These are phyloP conservation scores for Pycnonotus jocosus DNA, from an alignment of 2,113 vertebrate genomes.

Conservation along the genomic window DNA sequence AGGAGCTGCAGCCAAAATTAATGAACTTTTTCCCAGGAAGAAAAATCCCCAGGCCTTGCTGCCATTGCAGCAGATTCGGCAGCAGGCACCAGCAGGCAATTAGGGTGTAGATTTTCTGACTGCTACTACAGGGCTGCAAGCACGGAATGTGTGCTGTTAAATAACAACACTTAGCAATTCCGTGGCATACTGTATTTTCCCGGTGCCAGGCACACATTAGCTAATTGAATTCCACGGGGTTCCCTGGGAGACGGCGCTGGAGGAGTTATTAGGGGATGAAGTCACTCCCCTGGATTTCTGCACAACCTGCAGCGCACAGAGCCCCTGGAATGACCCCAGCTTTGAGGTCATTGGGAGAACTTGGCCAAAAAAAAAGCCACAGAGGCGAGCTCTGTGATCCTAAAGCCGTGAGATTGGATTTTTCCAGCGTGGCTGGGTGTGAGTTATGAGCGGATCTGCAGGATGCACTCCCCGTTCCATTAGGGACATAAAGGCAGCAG, in stretches of 20 bases:
- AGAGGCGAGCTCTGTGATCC: not conserved
- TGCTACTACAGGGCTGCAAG: constrained; percentile 19
- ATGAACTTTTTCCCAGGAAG: not conserved
- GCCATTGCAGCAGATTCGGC: not conserved
- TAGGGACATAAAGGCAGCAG: not conserved
- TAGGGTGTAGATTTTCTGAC: not conserved
- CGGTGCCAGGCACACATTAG: constrained; percentile 54
- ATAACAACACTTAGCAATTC: constrained; percentile 45
- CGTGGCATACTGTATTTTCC: constrained; percentile 28
- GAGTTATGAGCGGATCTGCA: not conserved
- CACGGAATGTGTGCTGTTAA: constrained; percentile 25
- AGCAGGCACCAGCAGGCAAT: constrained; percentile 21
- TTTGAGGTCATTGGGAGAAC: not conserved
- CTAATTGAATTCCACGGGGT: constrained; percentile 63
- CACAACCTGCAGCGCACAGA: not conserved
- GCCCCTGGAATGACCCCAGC: not conserved
- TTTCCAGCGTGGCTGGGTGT: not conserved
- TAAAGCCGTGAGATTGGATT: not conserved
- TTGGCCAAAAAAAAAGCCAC: not conserved
- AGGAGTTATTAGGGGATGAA: constrained; percentile 42
- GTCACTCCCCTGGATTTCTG: not conserved
- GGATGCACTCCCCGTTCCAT: not conserved
- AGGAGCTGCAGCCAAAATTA: constrained; percentile 2
- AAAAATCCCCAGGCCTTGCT: not conserved
- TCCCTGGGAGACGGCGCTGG: constrained; percentile 48